Percentiles rank a stretch among this genome's conserved stretches.
Conservation (phyloP, 2,797 vertebrate species). For the Lacerta viridis region DNA sequence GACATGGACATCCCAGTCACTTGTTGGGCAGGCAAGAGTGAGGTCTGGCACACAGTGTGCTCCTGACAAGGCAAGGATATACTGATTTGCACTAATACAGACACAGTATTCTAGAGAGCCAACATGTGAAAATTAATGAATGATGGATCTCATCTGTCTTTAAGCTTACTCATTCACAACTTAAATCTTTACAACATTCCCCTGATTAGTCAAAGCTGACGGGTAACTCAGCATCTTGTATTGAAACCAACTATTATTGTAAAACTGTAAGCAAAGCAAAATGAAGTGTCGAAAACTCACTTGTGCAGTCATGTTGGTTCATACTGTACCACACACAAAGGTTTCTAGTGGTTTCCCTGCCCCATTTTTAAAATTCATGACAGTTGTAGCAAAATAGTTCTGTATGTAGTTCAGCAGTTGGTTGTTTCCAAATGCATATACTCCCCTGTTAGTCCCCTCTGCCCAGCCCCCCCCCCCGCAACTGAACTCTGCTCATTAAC, state of each 20-base stretch:
- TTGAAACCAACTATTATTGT: slow-evolving; percentile 18
- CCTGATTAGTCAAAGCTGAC: background rate
- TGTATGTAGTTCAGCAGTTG: background rate
- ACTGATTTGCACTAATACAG: background rate
- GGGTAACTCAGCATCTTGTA: background rate
- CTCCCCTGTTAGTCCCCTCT: background rate
- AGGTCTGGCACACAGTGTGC: background rate
- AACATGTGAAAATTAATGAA: background rate
- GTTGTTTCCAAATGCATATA: background rate
- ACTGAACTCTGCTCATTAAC: background rate
- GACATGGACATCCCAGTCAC: background rate
- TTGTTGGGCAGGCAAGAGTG: background rate
- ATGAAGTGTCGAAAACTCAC: background rate
- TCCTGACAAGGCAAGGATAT: background rate
- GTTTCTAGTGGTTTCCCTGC: background rate
- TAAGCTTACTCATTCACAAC: background rate
- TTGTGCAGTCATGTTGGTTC: background rate
- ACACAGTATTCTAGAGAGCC: background rate
- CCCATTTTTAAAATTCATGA: background rate
- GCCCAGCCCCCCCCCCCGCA: background rate
- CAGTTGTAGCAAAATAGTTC: background rate
- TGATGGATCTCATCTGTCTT: background rate
- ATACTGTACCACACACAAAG: background rate
- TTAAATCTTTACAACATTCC: background rate
- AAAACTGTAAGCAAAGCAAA: background rate